These are phyloP conservation scores for Lepidochitona cinerea DNA, from an alignment of 2,888 invertebrate species.

Conservation along the genomic window DNA sequence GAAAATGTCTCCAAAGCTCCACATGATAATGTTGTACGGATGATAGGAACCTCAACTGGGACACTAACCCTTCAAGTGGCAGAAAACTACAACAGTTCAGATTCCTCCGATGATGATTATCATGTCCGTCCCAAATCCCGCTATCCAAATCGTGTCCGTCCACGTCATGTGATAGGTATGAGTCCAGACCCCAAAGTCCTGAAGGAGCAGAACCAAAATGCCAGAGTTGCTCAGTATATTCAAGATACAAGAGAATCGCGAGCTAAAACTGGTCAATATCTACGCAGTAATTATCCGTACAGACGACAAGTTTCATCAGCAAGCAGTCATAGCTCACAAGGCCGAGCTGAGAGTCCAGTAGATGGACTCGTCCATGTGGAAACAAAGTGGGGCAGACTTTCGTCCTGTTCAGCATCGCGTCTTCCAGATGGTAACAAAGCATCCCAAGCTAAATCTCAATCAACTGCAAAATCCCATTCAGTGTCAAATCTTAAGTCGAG, in stretches of 20 bases:
- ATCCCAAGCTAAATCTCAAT: not conserved
- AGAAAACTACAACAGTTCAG: conserved; percentile 80
- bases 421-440: not conserved
- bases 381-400: conserved; percentile 1
- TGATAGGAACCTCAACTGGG: conserved; percentile 90
- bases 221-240: conserved; percentile 23
- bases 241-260: conserved; percentile 3
- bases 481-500: not conserved
- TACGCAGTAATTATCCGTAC: not conserved
- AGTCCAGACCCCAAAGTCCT: conserved; percentile 12
- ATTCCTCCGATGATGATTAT: conserved; percentile 82
- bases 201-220: conserved; percentile 23
- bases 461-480: not conserved
- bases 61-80: conserved; percentile 60
- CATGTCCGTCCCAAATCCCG: conserved; percentile 65
- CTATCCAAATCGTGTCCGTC: conserved; percentile 64
- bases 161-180: conserved; percentile 25
- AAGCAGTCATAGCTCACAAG: not conserved
- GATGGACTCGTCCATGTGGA: not conserved
- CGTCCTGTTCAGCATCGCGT: not conserved
- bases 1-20: conserved; percentile 91
- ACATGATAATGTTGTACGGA: conserved; percentile 92
- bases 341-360: not conserved
- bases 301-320: not conserved
- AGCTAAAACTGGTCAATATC: not conserved